These are phyloP conservation scores for Chrysopa pallens DNA, from an alignment of 1,140 invertebrate genomes.

Conservation along the genomic window DNA sequence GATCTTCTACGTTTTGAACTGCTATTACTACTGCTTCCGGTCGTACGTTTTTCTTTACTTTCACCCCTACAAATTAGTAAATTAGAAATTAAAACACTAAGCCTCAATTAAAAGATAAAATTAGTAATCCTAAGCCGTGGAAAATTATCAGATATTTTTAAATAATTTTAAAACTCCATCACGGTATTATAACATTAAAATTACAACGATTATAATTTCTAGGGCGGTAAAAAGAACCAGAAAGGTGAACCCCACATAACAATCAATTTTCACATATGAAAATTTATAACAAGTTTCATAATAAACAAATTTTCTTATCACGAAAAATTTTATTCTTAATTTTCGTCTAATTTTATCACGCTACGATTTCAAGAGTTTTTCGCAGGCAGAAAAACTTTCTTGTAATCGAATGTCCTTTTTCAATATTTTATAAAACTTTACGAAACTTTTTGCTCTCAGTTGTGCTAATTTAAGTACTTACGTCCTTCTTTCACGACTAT, in stretches of 20 bases:
- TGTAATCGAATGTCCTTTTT: too few species aligned
- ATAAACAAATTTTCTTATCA: too few species aligned
- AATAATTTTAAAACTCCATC: constrained; percentile 8
- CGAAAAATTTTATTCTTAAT: too few species aligned
- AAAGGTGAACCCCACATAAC: too few species aligned
- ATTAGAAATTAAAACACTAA: constrained; percentile 5
- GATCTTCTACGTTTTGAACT: constrained; percentile 5
- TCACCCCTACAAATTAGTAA: constrained; percentile 21
- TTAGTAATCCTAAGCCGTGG: too few species aligned
- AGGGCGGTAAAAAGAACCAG: too few species aligned
- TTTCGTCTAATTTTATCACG: too few species aligned
- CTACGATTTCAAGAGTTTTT: too few species aligned
- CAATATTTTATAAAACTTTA: constrained; percentile 4
- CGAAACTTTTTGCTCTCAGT: constrained; percentile 6
- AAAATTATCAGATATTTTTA: background rate
- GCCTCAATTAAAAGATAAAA: background rate
- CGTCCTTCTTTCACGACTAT: constrained; percentile 27
- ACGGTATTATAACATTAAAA: constrained; percentile 14
- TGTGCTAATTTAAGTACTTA: constrained; percentile 9
- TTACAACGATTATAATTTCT: too few species aligned
- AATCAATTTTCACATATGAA: too few species aligned
- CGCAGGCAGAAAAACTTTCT: too few species aligned
- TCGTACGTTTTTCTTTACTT: constrained; percentile 29
- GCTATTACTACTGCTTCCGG: constrained; percentile 11
- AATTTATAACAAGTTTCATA: too few species aligned